These are phyloP conservation scores for Sebastes baramenuke DNA, from an alignment of 2,797 vertebrate species.

Conservation along the genomic window DNA sequence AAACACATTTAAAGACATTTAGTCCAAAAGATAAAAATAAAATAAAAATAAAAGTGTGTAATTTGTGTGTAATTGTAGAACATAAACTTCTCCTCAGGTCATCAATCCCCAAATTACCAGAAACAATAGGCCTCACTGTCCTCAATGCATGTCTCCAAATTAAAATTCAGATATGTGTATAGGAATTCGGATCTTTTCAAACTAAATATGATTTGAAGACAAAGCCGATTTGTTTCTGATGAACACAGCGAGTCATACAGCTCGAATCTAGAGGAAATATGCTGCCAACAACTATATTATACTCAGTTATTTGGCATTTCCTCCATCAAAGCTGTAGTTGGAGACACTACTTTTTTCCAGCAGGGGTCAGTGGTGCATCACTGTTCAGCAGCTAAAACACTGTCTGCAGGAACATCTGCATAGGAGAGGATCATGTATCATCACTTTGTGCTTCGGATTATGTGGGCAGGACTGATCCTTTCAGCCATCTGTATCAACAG, in stretches of 20 bases:
- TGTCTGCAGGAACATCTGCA: slow-evolving; percentile 1
- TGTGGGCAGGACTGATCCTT: not conserved
- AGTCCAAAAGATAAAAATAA: no score
- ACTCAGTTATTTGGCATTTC: not conserved
- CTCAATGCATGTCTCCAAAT: not conserved
- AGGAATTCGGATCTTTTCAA: not conserved
- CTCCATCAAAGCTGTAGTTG: not conserved
- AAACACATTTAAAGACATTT: no score
- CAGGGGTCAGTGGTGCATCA: slow-evolving; percentile 55
- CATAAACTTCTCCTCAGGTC: not conserved
- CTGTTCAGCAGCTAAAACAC: not conserved
- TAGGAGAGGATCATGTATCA: not conserved
- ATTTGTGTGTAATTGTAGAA: not conserved
- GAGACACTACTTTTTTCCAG: not conserved
- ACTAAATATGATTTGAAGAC: not conserved
- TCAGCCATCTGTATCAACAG: slow-evolving; percentile 13
- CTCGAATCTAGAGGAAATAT: not conserved
- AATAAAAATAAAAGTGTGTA: not conserved
- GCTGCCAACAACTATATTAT: not conserved
- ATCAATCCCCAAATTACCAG: not conserved
- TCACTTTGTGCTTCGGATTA: slow-evolving; percentile 2
- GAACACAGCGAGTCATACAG: not conserved
- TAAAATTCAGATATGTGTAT: not conserved
- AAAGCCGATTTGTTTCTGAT: not conserved
- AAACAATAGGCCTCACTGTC: not conserved